Conservation (phyloP, 2,888 invertebrate genomes). For the Eucriotettix oculatus region DNA sequence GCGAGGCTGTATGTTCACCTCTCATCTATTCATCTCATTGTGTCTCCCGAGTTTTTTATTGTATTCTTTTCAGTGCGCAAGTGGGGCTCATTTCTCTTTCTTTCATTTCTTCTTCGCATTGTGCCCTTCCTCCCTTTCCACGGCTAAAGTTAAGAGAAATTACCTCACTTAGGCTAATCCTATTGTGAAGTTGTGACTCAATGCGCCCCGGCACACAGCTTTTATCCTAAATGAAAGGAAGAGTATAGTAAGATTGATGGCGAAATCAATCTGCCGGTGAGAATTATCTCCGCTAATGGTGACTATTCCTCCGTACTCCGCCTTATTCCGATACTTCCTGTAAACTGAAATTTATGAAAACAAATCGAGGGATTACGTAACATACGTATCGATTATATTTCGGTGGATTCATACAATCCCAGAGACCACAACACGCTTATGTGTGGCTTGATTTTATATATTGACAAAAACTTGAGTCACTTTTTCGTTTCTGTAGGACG, state of each 20-base stretch:
- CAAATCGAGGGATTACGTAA: too few species aligned
- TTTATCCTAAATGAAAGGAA: conserved; percentile 9
- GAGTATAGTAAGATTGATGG: not conserved
- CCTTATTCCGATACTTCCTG: too few species aligned
- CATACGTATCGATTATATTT: too few species aligned
- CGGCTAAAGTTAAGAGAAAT: conserved; percentile 7
- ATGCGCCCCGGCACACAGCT: conserved; percentile 2
- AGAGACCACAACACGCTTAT: too few species aligned
- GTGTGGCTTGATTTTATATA: too few species aligned
- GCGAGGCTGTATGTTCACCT: not conserved
- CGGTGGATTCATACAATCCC: too few species aligned
- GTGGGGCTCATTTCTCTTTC: conserved; percentile 4
- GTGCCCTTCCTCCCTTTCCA: not conserved
- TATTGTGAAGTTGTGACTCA: conserved; percentile 5
- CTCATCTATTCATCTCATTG: not conserved
- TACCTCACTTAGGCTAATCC: conserved; percentile 9
- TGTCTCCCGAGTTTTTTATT: conserved; percentile 1
- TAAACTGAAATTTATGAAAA: too few species aligned
- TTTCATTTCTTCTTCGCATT: not conserved
- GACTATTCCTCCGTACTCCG: too few species aligned
- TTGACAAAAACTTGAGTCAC: too few species aligned
- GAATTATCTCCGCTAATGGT: too few species aligned
- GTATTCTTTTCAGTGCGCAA: conserved; percentile 1
- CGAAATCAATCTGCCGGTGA: not conserved
- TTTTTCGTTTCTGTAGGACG: too few species aligned